A percentile compares a stretch with the other conserved stretches of the same genome.
These are phyloP conservation scores for Fissipunctia ypsillon DNA, from an alignment of 2,888 invertebrate species.

Conservation along the genomic window DNA sequence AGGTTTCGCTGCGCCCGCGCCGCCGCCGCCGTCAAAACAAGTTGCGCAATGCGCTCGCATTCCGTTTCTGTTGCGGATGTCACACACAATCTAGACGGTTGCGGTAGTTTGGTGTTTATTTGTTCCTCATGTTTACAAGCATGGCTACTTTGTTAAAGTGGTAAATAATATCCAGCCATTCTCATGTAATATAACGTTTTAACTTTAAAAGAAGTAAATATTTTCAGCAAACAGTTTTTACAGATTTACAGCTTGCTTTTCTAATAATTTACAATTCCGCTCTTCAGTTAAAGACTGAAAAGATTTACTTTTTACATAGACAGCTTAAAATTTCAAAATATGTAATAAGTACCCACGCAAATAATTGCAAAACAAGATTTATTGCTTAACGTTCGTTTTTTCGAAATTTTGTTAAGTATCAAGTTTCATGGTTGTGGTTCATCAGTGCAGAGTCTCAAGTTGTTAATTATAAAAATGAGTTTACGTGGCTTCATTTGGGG, in stretches of 20 bases:
- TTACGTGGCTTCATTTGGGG: conserved; percentile 49
- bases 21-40: conserved; percentile 80
- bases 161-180: not conserved
- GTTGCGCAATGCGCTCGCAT: conserved; percentile 85
- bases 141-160: not conserved
- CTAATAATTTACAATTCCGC: not conserved
- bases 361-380: conserved; percentile 29
- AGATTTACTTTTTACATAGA: not conserved
- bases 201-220: not conserved
- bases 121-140: conserved; percentile 27
- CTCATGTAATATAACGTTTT: not conserved
- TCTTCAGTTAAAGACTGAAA: not conserved
- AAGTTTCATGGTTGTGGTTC: conserved; percentile 26
- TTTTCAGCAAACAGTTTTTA: not conserved
- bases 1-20: conserved; percentile 69
- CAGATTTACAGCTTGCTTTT: not conserved
- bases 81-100: conserved; percentile 65
- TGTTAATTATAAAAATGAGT: conserved; percentile 41
- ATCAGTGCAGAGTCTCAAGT: conserved; percentile 31
- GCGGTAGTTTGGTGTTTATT: conserved; percentile 68
- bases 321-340: conserved; percentile 10
- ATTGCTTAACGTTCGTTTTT: conserved; percentile 9
- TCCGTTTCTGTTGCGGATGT: conserved; percentile 75
- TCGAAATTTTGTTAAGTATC: conserved; percentile 29
- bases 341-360: not conserved